Conservation (phyloP, 2,888 invertebrate species). For the Amphiduros pacificus region DNA sequence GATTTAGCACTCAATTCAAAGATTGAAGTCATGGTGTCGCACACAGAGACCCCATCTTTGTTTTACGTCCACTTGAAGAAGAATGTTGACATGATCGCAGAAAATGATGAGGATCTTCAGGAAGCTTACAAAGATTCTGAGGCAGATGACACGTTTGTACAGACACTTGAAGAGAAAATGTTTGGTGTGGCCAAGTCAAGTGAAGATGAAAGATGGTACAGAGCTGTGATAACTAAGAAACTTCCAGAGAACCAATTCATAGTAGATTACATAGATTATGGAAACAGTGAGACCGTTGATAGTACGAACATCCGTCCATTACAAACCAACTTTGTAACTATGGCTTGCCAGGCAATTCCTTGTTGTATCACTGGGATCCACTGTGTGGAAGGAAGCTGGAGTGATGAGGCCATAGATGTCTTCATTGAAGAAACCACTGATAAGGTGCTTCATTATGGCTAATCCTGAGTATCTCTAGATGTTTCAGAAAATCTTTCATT, state of each 20-base stretch:
- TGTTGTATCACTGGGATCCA: not conserved
- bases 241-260: not conserved
- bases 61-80: not conserved
- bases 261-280: slow-evolving; percentile 1
- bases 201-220: slow-evolving; percentile 1
- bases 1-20: no score
- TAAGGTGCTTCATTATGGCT: no score
- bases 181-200: not conserved
- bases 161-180: not conserved
- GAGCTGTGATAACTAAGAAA: slow-evolving; percentile 2
- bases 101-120: not conserved
- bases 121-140: not conserved
- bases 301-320: not conserved
- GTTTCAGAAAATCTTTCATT: no score
- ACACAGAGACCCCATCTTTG: not conserved
- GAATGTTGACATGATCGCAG: not conserved
- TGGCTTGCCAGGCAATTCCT: not conserved
- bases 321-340: not conserved
- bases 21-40: not conserved
- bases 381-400: no score
- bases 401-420: no score
- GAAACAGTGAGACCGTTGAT: not conserved
- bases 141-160: not conserved
- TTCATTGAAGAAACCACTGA: no score
- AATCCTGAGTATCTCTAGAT: no score